Conservation (phyloP, 2,797 vertebrate species). For the Tolypeutes matacus region DNA sequence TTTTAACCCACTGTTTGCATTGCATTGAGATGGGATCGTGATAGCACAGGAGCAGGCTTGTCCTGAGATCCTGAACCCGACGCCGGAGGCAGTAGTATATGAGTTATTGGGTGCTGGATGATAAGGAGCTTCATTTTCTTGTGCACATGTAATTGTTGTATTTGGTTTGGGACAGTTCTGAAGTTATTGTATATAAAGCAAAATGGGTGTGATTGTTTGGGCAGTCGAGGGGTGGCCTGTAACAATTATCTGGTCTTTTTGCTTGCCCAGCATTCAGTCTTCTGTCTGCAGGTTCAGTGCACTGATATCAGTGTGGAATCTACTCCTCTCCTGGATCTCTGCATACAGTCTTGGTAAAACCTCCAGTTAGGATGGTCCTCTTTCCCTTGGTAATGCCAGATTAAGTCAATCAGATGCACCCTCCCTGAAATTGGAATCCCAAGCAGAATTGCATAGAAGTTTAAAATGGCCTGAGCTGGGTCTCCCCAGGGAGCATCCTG, state of each 20-base stretch:
- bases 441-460: background rate
- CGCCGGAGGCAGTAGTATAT: too few species aligned
- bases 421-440: background rate
- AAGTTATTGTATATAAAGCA: background rate
- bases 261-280: background rate
- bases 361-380: background rate
- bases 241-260: background rate
- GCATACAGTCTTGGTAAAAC: background rate
- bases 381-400: background rate
- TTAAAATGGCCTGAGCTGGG: background rate
- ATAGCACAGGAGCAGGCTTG: too few species aligned
- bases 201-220: background rate
- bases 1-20: background rate
- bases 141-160: rapidly evolving
- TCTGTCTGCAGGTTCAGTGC: background rate
- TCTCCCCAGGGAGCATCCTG: too few species aligned
- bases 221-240: background rate
- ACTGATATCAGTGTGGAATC: background rate
- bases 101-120: background rate
- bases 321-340: background rate
- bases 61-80: background rate
- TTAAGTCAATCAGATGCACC: background rate
- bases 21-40: too few species aligned
- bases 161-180: background rate
- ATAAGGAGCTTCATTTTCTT: background rate